phyloP scores from a whole-genome alignment of 2,888 invertebrate genomes.

The Crioceris asparagi region DNA sequence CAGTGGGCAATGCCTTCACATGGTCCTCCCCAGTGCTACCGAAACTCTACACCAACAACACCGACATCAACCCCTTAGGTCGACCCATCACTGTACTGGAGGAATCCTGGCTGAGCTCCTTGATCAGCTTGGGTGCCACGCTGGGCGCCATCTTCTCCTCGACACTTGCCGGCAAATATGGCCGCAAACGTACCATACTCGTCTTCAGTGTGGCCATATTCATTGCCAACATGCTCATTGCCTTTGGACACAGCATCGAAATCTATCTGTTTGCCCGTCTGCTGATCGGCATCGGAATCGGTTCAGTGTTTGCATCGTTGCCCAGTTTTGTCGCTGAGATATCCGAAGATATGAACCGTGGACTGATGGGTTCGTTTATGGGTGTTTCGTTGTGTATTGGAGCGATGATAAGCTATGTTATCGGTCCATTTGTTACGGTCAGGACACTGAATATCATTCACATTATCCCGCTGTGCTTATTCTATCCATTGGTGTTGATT shows the following conservation, averaged over 20 bases:
- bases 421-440: conserved; percentile 63
- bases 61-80: conserved; percentile 29
- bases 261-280: conserved; percentile 36
- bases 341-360: conserved; percentile 62
- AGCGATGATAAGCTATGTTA: conserved; percentile 53
- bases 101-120: conserved; percentile 42
- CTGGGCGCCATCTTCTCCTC: conserved; percentile 58
- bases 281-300: conserved; percentile 52
- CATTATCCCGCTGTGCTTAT: conserved; percentile 39
- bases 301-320: conserved; percentile 58
- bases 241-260: conserved; percentile 19
- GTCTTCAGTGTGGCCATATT: conserved; percentile 31
- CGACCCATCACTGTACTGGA: conserved; percentile 29
- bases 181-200: conserved; percentile 53
- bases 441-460: conserved; percentile 44
- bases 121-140: conserved; percentile 39
- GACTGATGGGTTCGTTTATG: conserved; percentile 54
- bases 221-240: conserved; percentile 19
- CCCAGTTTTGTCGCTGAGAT: conserved; percentile 83
- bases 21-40: conserved; percentile 24
- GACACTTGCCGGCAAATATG: conserved; percentile 50
- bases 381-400: conserved; percentile 61
- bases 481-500: conserved; percentile 44
- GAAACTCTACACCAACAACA: conserved; percentile 22
- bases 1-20: conserved; percentile 21